These are phyloP conservation scores for Ctenopoma kingsleyae DNA, from an alignment of 2,797 vertebrate species.

Conservation along the genomic window DNA sequence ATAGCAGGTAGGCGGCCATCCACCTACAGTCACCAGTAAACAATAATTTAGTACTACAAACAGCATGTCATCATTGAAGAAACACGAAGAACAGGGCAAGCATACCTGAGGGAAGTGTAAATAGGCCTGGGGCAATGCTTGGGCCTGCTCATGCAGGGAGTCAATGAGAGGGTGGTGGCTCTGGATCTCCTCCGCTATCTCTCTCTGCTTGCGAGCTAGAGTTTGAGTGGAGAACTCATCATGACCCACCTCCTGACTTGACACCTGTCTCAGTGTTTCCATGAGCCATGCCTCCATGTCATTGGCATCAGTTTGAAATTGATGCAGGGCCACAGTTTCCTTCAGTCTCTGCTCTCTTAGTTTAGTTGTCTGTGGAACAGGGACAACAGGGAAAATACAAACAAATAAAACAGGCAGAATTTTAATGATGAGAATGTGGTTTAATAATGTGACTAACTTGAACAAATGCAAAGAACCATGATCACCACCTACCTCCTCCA, in stretches of 20 bases:
- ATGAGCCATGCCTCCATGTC: conserved; percentile 93
- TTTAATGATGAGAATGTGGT: background rate
- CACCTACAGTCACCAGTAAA: conserved; percentile 74
- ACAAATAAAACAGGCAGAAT: background rate
- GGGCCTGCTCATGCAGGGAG: conserved; percentile 89
- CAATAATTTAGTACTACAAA: conserved; percentile 14
- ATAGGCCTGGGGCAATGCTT: conserved; percentile 80
- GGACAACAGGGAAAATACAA: background rate
- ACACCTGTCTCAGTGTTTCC: conserved; percentile 90
- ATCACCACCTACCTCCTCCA: conserved; percentile 84
- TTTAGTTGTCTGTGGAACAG: conserved; percentile 77
- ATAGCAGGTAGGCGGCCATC: conserved; percentile 88
- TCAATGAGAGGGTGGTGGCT: conserved; percentile 89
- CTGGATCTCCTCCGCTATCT: conserved; percentile 93
- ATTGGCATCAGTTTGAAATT: conserved; percentile 93
- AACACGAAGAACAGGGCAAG: conserved; percentile 25
- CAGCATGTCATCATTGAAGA: conserved; percentile 13
- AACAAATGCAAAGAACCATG: conserved; percentile 6
- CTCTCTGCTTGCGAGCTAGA: conserved; percentile 91
- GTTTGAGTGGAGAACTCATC: conserved; percentile 95
- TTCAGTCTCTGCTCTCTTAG: conserved; percentile 86
- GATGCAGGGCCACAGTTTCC: conserved; percentile 90
- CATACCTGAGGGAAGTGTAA: conserved; percentile 79
- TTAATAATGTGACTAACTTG: background rate
- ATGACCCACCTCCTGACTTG: conserved; percentile 91